These are phyloP conservation scores for Aldabrachelys gigantea DNA, from an alignment of 2,113 vertebrate species.

Conservation along the genomic window DNA sequence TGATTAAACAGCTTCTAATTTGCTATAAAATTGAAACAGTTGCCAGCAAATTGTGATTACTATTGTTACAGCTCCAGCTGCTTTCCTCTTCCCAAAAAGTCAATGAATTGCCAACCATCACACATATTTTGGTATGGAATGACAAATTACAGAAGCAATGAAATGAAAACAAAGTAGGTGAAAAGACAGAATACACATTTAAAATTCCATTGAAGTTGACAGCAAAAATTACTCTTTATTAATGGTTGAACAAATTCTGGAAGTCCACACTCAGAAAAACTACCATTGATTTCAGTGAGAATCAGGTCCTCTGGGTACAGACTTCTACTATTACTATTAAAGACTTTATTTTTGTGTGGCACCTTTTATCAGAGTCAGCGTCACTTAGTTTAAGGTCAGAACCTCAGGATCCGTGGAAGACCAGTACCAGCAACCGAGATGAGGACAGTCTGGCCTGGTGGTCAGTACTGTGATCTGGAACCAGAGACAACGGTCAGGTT, in stretches of 20 bases:
- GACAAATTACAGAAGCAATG: not conserved
- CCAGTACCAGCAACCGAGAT: not conserved
- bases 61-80: not conserved
- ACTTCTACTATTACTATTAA: not conserved
- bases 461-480: not conserved
- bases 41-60: conserved; percentile 19
- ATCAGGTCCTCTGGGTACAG: not conserved
- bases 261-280: not conserved
- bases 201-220: not conserved
- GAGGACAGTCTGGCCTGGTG: not conserved
- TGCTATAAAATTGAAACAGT: not conserved
- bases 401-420: not conserved
- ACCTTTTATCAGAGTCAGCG: not conserved
- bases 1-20: not conserved
- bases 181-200: conserved; percentile 4
- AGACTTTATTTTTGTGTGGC: not conserved
- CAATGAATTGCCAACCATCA: not conserved
- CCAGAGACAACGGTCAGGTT: not conserved
- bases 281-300: not conserved
- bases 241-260: not conserved
- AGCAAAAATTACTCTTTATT: not conserved
- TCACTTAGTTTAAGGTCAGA: not conserved
- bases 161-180: conserved; percentile 9
- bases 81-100: not conserved
- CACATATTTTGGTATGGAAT: not conserved